Evolutionary conservation across 2,113 vertebrate species (phyloP).

Genomic region (Cryptomyrus ogoouensis): DNA sequence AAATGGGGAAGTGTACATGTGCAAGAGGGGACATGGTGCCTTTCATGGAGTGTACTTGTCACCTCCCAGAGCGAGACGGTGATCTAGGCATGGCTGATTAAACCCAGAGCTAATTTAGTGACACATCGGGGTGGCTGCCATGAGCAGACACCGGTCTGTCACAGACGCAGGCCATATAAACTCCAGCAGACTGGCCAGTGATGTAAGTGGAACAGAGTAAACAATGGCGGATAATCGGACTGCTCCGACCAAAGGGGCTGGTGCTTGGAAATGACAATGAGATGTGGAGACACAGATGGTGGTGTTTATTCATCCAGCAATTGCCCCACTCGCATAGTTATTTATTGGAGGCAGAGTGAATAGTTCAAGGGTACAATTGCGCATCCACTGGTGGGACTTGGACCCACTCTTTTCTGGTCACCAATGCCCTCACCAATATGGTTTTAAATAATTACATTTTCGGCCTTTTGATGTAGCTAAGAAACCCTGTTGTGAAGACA

Average conservation of each 20-base stretch:
- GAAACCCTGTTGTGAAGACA: not conserved
- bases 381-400: not conserved
- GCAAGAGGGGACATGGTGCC: not conserved
- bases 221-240: not conserved
- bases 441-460: not conserved
- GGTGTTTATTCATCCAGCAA: not conserved
- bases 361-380: not conserved
- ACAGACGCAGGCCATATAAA: not conserved
- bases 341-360: not conserved
- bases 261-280: constrained; percentile 2
- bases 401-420: not conserved
- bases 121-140: not conserved
- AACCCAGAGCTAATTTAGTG: constrained; percentile 7
- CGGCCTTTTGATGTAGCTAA: not conserved
- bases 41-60: not conserved
- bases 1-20: not conserved
- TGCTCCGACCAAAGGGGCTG: not conserved
- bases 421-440: not conserved
- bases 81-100: not conserved
- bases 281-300: not conserved
- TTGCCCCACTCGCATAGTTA: not conserved
- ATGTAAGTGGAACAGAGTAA: not conserved
- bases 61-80: not conserved
- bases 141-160: not conserved
- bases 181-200: not conserved